Conservation (phyloP, 2,888 invertebrate genomes). For the Tholera decimalis region DNA sequence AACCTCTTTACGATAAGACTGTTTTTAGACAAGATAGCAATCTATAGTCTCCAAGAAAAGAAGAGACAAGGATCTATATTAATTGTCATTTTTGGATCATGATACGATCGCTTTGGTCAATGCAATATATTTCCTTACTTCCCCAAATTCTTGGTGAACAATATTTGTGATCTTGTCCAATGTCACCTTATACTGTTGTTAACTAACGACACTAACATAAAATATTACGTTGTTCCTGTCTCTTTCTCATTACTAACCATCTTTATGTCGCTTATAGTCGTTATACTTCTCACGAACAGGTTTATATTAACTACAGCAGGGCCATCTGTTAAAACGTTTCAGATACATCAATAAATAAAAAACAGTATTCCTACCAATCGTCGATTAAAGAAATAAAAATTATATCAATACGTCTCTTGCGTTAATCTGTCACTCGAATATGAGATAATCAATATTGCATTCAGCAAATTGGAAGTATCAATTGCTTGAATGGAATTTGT, state of each 20-base stretch:
- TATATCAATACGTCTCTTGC: slow-evolving; percentile 20
- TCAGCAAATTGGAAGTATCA: slow-evolving; percentile 26
- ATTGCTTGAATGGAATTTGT: slow-evolving; percentile 29
- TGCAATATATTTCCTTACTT: slow-evolving; percentile 25
- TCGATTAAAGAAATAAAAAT: slow-evolving; percentile 30
- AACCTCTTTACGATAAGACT: slow-evolving; percentile 57
- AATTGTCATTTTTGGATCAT: slow-evolving; percentile 10
- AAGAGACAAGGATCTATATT: slow-evolving; percentile 31
- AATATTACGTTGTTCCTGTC: slow-evolving; percentile 21
- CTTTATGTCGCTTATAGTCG: slow-evolving; percentile 99
- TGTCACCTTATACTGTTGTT: slow-evolving; percentile 18
- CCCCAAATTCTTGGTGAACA: slow-evolving; percentile 21
- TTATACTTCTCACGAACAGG: slow-evolving; percentile 99
- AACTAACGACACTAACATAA: slow-evolving; percentile 55
- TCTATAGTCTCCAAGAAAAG: slow-evolving; percentile 18
- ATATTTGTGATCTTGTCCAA: slow-evolving; percentile 17
- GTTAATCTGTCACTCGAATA: slow-evolving; percentile 33
- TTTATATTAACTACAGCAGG: slow-evolving; percentile 99
- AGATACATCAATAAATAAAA: slow-evolving; percentile 51
- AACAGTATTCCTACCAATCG: slow-evolving; percentile 11
- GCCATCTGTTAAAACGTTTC: slow-evolving; percentile 94
- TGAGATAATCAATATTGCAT: slow-evolving; percentile 14
- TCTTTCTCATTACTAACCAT: slow-evolving; percentile 95
- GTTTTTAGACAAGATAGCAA: slow-evolving; percentile 24
- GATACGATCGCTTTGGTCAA: not conserved